Conservation (phyloP, 1,140 invertebrate genomes). For the Tetramorium parvispinum region DNA sequence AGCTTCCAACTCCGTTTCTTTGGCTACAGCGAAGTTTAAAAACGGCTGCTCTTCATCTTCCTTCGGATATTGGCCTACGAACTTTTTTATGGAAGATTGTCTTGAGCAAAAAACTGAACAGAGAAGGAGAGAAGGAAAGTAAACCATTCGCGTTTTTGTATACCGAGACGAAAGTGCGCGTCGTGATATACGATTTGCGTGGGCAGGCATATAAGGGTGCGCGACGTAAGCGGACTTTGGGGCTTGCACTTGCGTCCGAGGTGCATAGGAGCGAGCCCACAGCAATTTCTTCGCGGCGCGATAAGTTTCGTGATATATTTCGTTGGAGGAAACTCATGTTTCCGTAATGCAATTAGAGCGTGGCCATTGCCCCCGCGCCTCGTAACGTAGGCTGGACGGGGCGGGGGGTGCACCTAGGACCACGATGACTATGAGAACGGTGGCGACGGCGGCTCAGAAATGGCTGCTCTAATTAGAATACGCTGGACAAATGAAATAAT, state of each 20-base stretch:
- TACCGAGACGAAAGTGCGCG: constrained; percentile 56
- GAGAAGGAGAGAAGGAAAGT: neutral
- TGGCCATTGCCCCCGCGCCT: constrained; percentile 64
- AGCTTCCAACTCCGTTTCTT: neutral
- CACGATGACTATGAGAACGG: constrained; percentile 37
- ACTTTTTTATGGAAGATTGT: neutral
- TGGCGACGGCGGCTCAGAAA: constrained; percentile 73
- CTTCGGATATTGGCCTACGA: constrained; percentile 7
- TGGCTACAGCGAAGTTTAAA: neutral
- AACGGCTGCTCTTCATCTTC: neutral
- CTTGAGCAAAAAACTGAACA: neutral
- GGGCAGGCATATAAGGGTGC: constrained; percentile 69
- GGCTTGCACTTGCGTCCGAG: constrained; percentile 66
- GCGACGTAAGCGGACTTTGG: constrained; percentile 67
- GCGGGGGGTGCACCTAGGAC: constrained; percentile 35
- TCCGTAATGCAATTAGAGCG: constrained; percentile 83
- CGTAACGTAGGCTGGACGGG: constrained; percentile 28
- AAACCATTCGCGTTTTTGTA: constrained; percentile 43
- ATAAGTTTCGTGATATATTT: constrained; percentile 77
- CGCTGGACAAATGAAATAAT: constrained; percentile 80
- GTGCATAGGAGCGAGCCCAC: constrained; percentile 67
- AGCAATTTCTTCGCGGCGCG: constrained; percentile 75
- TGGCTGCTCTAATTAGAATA: constrained; percentile 81
- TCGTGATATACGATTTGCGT: constrained; percentile 69
- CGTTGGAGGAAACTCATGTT: constrained; percentile 79